A percentile compares a stretch with the other conserved stretches of the same genome.
Evolutionary conservation across 2,888 invertebrate species (phyloP).

Genomic region (Platynereis dumerilii): DNA sequence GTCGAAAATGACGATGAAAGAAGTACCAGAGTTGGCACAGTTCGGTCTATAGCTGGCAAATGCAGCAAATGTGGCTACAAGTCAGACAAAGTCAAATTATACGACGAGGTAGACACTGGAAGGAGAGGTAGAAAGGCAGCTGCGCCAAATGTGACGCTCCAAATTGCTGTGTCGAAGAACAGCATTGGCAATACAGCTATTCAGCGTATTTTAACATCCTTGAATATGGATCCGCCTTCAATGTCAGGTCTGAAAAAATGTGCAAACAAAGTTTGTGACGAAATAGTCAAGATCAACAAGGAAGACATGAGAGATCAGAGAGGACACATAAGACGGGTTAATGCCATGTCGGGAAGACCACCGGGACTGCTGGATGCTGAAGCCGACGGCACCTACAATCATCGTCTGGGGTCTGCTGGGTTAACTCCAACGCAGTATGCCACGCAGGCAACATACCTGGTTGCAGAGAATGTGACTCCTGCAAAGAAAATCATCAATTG

Average conservation of each 20-base stretch:
- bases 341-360: not conserved
- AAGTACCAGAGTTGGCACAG: slow-evolving; percentile 1
- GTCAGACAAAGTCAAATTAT: not conserved
- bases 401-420: not conserved
- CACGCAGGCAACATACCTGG: not conserved
- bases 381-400: not conserved
- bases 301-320: not conserved
- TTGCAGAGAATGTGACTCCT: too few species aligned
- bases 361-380: not conserved
- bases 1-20: not conserved
- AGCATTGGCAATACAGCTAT: not conserved
- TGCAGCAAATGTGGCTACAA: not conserved
- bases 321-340: not conserved
- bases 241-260: too few species aligned
- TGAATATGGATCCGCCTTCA: not conserved
- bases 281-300: too few species aligned
- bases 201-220: not conserved
- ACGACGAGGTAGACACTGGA: not conserved
- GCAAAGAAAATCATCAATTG: too few species aligned
- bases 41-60: not conserved
- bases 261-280: too few species aligned
- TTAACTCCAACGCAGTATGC: not conserved
- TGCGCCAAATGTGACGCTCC: not conserved
- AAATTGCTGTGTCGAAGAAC: not conserved
- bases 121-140: slow-evolving; percentile 8